Percentiles rank a stretch among this genome's conserved stretches.
Conservation (phyloP, 2,888 invertebrate species). For the Heliconius charithonia region DNA sequence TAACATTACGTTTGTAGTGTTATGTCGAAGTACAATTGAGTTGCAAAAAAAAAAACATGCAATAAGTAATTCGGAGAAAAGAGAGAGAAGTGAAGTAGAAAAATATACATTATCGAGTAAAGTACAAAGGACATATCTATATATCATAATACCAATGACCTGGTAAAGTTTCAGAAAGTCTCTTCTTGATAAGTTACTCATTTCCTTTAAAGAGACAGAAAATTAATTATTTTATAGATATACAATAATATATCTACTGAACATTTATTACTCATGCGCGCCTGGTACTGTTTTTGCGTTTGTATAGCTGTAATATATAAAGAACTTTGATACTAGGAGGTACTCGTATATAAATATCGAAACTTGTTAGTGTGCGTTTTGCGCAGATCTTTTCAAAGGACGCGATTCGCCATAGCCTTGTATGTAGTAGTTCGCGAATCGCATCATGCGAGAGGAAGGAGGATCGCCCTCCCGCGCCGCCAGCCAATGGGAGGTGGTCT, state of each 20-base stretch:
- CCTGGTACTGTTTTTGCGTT: conserved; percentile 55
- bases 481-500: conserved; percentile 72
- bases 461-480: conserved; percentile 78
- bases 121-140: not conserved
- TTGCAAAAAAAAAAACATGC: not conserved
- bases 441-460: conserved; percentile 79
- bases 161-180: not conserved
- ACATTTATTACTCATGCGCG: conserved; percentile 51
- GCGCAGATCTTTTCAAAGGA: conserved; percentile 61
- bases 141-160: not conserved
- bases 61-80: not conserved
- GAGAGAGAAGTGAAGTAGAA: not conserved
- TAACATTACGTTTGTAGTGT: too few relatives aligned
- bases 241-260: not conserved
- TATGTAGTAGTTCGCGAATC: conserved; percentile 75
- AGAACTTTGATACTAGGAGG: conserved; percentile 46
- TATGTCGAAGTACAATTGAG: not conserved
- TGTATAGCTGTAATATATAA: conserved; percentile 23
- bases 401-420: conserved; percentile 66
- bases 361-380: conserved; percentile 47
- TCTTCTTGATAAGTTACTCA: not conserved
- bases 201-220: not conserved
- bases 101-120: not conserved
- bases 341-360: conserved; percentile 42
- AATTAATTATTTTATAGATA: not conserved